phyloP scores from a whole-genome alignment of 1,140 invertebrate species.

The Zaprionus ornatus region DNA sequence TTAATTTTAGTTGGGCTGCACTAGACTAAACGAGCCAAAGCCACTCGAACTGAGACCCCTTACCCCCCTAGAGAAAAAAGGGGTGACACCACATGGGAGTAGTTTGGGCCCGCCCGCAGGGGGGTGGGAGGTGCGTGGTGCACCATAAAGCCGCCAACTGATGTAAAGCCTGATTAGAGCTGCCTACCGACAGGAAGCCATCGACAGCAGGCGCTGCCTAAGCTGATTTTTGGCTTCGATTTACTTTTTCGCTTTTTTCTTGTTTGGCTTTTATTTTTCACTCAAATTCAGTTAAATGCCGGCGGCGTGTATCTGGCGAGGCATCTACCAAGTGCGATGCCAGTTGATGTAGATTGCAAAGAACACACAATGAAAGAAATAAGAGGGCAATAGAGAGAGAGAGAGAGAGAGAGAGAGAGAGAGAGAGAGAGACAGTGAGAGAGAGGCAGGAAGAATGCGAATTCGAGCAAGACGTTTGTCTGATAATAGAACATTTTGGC shows the following conservation, averaged over 20 bases:
- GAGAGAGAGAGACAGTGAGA: background rate
- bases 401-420: background rate
- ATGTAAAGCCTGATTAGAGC: conserved; percentile 45
- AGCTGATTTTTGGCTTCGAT: conserved; percentile 46
- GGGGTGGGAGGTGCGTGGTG: background rate
- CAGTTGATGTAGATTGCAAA: conserved; percentile 30
- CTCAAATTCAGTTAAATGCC: conserved; percentile 72
- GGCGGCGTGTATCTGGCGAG: conserved; percentile 46
- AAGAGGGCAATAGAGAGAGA: background rate
- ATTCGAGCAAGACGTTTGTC: background rate
- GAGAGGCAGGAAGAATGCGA: no score
- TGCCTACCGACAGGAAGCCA: conserved; percentile 19
- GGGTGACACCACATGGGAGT: conserved; percentile 7
- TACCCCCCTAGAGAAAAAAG: conserved; percentile 1
- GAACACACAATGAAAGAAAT: conserved; percentile 3
- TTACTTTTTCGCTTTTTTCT: conserved; percentile 25
- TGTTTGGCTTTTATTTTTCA: conserved; percentile 48
- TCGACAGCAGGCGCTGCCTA: conserved; percentile 42
- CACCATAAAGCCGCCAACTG: conserved; percentile 1
- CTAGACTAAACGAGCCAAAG: background rate
- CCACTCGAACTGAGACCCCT: background rate
- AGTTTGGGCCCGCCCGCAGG: background rate
- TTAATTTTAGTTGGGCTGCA: conserved; percentile 43
- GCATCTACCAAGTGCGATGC: conserved; percentile 50
- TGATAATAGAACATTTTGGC: conserved; percentile 75